Percentiles rank a stretch among this genome's conserved stretches.
These are phyloP conservation scores for Liodrosophila aerea DNA, from an alignment of 2,888 invertebrate genomes.

Conservation along the genomic window DNA sequence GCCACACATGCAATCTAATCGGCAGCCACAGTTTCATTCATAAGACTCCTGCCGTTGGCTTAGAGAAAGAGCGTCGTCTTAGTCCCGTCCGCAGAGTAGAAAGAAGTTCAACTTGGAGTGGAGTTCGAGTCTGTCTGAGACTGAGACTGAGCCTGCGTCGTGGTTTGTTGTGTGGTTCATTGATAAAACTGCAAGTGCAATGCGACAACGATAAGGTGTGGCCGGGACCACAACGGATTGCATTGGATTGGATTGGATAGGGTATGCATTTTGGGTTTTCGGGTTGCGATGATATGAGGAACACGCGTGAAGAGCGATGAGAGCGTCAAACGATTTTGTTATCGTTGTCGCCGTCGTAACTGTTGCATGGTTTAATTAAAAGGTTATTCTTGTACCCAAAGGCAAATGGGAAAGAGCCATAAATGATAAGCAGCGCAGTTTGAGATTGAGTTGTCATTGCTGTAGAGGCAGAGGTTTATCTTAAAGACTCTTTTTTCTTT, in stretches of 20 bases:
- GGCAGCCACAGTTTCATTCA: slow-evolving; percentile 66
- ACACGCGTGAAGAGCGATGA: slow-evolving; percentile 61
- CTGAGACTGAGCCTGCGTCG: slow-evolving; percentile 5
- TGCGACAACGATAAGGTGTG: slow-evolving; percentile 49
- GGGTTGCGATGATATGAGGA: slow-evolving; percentile 54
- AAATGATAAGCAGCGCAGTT: slow-evolving; percentile 6
- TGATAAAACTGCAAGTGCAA: slow-evolving; percentile 47
- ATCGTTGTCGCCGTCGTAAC: slow-evolving; percentile 52
- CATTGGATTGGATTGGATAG: slow-evolving; percentile 4
- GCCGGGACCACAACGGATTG: too few relatives aligned
- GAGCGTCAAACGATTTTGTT: slow-evolving; percentile 68
- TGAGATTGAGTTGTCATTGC: slow-evolving; percentile 9
- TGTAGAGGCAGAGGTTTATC: slow-evolving; percentile 66
- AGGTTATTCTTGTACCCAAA: slow-evolving; percentile 78
- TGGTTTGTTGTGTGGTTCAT: slow-evolving; percentile 30
- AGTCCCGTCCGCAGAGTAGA: not conserved
- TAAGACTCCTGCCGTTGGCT: slow-evolving; percentile 16
- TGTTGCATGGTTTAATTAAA: slow-evolving; percentile 79
- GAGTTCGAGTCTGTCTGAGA: too few relatives aligned
- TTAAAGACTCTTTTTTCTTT: slow-evolving; percentile 68
- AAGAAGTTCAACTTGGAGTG: too few relatives aligned
- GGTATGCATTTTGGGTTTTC: not conserved
- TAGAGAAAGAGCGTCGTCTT: not conserved
- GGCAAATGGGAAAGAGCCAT: slow-evolving; percentile 40
- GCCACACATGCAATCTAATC: slow-evolving; percentile 60